Evolutionary conservation across 2,113 vertebrate genomes (phyloP).

Genomic region (Asarcornis scutulata): DNA sequence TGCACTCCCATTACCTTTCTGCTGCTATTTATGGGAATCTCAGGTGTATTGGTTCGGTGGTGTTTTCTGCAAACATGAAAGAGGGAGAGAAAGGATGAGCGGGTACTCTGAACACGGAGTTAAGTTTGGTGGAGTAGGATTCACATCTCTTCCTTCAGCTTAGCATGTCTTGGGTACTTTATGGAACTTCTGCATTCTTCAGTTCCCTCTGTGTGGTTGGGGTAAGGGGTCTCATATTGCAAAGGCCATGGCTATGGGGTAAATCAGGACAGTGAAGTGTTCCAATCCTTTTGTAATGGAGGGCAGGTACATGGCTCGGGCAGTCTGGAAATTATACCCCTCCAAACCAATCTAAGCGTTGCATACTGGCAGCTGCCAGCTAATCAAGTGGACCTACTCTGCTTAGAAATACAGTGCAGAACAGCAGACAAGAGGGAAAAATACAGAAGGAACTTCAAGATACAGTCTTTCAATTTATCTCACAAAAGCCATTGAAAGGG

Average conservation of each 20-base stretch:
- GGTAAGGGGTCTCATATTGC: neutral
- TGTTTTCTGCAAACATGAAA: neutral
- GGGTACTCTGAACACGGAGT: neutral
- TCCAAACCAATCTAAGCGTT: neutral
- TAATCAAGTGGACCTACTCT: neutral
- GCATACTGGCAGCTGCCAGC: neutral
- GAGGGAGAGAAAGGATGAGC: neutral
- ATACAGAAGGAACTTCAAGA: neutral
- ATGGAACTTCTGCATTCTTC: neutral
- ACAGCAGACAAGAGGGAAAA: conserved; percentile 5
- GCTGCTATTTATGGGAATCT: neutral
- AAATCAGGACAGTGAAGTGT: neutral
- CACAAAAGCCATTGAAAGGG: neutral
- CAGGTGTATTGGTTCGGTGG: neutral
- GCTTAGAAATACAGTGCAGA: neutral
- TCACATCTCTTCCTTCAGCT: neutral
- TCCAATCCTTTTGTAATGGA: neutral
- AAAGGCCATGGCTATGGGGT: rapidly evolving
- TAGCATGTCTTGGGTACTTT: neutral
- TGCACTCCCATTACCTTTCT: neutral
- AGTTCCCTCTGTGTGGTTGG: neutral
- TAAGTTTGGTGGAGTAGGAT: neutral
- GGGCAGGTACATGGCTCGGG: rapidly evolving
- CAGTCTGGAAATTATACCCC: neutral
- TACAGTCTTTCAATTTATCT: neutral